These are phyloP conservation scores for Cathartes aura DNA, from an alignment of 2,113 vertebrate species.

Conservation along the genomic window DNA sequence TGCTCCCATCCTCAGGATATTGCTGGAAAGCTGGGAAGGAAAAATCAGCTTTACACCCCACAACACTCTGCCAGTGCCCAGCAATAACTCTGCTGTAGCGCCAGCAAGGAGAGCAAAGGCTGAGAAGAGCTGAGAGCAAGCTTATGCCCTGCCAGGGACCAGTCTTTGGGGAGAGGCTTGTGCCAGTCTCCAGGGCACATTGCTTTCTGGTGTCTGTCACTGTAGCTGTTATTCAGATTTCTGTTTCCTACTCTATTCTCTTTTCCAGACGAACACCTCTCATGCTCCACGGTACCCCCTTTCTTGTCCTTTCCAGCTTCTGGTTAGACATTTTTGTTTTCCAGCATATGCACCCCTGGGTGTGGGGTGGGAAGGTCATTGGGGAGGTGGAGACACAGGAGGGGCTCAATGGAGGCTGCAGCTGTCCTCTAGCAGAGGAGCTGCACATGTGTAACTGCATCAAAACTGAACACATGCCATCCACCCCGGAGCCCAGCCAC, in stretches of 20 bases:
- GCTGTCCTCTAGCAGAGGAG: neutral
- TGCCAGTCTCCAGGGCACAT: neutral
- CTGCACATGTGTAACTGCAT: fast-evolving
- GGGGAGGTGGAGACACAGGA: neutral
- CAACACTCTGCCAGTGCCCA: neutral
- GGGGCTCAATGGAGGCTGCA: fast-evolving
- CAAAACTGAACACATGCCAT: neutral
- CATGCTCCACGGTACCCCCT: fast-evolving
- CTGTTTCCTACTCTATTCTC: neutral
- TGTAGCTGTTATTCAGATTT: neutral
- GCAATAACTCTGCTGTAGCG: neutral
- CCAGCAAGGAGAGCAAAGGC: neutral
- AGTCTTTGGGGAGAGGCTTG: fast-evolving
- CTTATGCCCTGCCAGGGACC: neutral
- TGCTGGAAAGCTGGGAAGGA: neutral
- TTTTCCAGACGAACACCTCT: neutral
- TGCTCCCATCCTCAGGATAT: neutral
- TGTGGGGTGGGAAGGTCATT: neutral
- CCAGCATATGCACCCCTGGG: fast-evolving
- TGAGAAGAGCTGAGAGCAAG: neutral
- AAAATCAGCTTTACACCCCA: neutral
- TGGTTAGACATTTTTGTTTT: neutral
- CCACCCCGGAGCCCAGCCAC: neutral
- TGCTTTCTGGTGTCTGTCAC: neutral
- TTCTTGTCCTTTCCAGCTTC: neutral